Base-by-base conservation (phyloP, 2,797 vertebrate species). In the Toxotes lorentzi region DNA sequence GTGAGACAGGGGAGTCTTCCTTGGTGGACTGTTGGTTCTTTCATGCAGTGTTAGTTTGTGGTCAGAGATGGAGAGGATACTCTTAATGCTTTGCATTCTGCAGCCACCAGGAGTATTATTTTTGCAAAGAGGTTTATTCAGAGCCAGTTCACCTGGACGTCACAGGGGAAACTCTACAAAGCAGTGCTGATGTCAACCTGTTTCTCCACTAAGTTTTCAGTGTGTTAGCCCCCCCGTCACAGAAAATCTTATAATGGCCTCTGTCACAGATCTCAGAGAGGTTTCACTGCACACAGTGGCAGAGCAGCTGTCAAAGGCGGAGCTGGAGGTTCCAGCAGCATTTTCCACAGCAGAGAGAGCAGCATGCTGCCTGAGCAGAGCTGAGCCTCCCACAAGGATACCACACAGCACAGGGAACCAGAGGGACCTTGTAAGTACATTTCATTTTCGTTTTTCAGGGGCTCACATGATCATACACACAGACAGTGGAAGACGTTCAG, bases 341-440 rank as follows among this genome's bases (percentile, higher is more conserved):
- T 51, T 59, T 79, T 47, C 32, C 62, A 17, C 27, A 79, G 60
- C 66, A 77, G 47, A 81, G 57, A 66, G 71, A 47, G 27, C 27
- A 68, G 59, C 11, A 73, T 61, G 65, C 69, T 81, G 72, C 47
- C 47, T 19, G 51, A 79, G 34, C 56, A 76, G 35, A 76, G 58
- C 86, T 71, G 65, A 63, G 66, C 70, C 12, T 69, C 69, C 41
- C 61, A 59, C 48, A 61, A 67, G 82, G 75, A 70, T 68, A 59
- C 58, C 50, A 54, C 19, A 53, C 58, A 65, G 71, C 23, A 72
- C 78, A 58, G 51, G 62, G 66, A 70, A 66, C 14, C 34, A 13
- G 24, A 75, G 57, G n/a, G 23, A 53, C 72, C 75, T 60, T 81
- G 87, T 86, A 65, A 83, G 87, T 77, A 38, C 40, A 41, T 41